phyloP scores from a whole-genome alignment of 2,797 vertebrate species.

The Enteromius paludinosus region DNA sequence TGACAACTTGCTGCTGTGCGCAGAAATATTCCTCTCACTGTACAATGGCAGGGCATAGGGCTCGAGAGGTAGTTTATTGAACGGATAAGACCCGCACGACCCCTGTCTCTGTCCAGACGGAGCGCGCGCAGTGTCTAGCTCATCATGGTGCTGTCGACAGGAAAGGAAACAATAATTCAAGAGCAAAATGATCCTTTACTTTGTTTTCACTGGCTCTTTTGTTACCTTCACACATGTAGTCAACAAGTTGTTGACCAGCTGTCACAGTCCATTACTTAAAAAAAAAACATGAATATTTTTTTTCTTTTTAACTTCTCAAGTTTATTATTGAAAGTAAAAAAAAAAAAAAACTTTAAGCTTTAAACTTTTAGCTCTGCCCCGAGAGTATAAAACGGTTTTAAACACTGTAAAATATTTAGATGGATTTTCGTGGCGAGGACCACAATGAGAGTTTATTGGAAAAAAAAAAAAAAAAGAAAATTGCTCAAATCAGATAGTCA shows the following conservation, averaged over 20 bases:
- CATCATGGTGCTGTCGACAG: slow-evolving; percentile 52
- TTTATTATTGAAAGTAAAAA: background rate
- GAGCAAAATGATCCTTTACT: slow-evolving; percentile 68
- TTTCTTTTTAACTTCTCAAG: background rate
- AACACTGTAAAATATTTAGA: slow-evolving; percentile 49
- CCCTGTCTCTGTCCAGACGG: slow-evolving; percentile 55
- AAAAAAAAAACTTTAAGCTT: no score
- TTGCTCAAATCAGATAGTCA: slow-evolving; percentile 61
- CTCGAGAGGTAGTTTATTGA: slow-evolving; percentile 51
- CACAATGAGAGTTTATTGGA: slow-evolving; percentile 61
- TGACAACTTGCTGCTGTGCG: slow-evolving; percentile 47
- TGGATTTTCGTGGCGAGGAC: slow-evolving; percentile 61
- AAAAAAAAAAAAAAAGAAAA: slow-evolving; percentile 57
- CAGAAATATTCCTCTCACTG: slow-evolving; percentile 43
- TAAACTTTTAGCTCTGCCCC: background rate
- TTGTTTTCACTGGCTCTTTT: slow-evolving; percentile 16
- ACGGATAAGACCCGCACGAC: slow-evolving; percentile 52
- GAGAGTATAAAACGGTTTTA: background rate
- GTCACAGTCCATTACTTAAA: background rate
- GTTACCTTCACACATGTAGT: background rate
- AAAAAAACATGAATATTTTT: background rate
- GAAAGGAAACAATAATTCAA: slow-evolving; percentile 65
- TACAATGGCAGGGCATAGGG: slow-evolving; percentile 50
- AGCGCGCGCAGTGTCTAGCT: slow-evolving; percentile 57
- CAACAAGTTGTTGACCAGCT: background rate